Base-by-base conservation (phyloP, 2,797 vertebrate species). In the Linurgus olivaceus region DNA sequence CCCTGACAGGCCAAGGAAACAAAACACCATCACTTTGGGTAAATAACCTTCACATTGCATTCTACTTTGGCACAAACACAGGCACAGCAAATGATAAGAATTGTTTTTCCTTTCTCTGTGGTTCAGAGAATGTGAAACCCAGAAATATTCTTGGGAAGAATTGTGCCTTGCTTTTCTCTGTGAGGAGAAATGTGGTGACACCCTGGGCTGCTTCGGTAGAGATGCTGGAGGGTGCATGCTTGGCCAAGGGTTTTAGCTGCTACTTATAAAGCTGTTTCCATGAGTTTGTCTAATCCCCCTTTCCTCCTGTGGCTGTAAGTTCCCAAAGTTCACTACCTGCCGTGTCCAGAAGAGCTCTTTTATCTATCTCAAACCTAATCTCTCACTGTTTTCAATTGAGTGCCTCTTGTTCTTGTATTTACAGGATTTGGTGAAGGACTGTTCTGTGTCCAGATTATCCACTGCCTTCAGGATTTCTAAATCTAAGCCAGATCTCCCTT, bases 271-370 rank as follows among this genome's bases (percentile, higher is more conserved):
- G 57, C 52, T 83, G 11, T 50, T 94, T 44, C 65, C 51, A 18
- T 24, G 88, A 86, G 65, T 92, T 95, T 82, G 38, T 73, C 35
- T 93, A 93, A 93, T 84, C 70, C 18, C 70, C 7, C 67, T 90
- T 84, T 84, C 61, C 84, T 84, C 52, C 61, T 0, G 0, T 67
- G 42, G 65, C 84, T 92, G 14, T 33, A 78, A 81, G 70, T 72
- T 84, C 66, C 77, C 73, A 31, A 95, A 95, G 80, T 92, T 88
- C 86, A 75, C 70, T 88, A 38, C 93, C 86, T 81, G 73, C 54
- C 1, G 0, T 54, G 91, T 68, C 84, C 89, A 89, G 80, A 81
- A 93, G 70, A 88, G 86, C 37, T 75, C 57, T 78, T 88, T 94
- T 78, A 57, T 86, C 86, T 86, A 17, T 61, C 74, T 84, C 73